Evolutionary conservation across 2,888 invertebrate species (phyloP).

Genomic region (Watsonalla cultraria): DNA sequence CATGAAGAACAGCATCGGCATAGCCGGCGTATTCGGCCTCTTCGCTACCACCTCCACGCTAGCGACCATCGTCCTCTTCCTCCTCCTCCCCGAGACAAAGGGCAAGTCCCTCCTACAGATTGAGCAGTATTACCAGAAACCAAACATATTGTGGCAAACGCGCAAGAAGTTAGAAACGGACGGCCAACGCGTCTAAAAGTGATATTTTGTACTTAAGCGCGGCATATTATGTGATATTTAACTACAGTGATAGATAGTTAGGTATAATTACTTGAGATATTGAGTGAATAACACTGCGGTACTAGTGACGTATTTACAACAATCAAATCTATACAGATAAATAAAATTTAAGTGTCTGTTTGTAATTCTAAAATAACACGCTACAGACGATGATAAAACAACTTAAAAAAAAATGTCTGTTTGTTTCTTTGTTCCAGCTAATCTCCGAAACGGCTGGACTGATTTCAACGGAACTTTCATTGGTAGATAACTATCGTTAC

Average conservation of each 20-base stretch:
- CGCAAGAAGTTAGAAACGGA: constrained; percentile 52
- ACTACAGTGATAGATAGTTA: not conserved
- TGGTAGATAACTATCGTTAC: no score
- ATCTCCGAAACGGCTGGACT: no score
- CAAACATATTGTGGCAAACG: constrained; percentile 80
- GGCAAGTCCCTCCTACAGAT: constrained; percentile 84
- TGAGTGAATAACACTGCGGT: no score
- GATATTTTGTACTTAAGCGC: constrained; percentile 19
- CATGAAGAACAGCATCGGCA: constrained; percentile 79
- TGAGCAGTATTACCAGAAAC: constrained; percentile 86
- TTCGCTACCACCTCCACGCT: constrained; percentile 82
- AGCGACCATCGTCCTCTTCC: constrained; percentile 81
- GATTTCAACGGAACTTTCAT: no score
- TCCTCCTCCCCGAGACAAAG: constrained; percentile 87
- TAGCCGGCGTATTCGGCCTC: constrained; percentile 83
- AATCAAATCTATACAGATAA: no score
- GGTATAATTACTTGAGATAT: no score
- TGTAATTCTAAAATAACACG: no score
- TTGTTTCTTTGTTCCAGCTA: no score
- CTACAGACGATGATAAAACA: no score
- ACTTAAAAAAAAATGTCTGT: no score
- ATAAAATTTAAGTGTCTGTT: no score
- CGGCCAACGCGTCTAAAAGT: constrained; percentile 45
- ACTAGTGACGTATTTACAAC: no score
- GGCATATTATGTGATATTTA: constrained; percentile 13